Conservation (phyloP, 1,140 invertebrate species). For the Tyrophagus putrescentiae region DNA sequence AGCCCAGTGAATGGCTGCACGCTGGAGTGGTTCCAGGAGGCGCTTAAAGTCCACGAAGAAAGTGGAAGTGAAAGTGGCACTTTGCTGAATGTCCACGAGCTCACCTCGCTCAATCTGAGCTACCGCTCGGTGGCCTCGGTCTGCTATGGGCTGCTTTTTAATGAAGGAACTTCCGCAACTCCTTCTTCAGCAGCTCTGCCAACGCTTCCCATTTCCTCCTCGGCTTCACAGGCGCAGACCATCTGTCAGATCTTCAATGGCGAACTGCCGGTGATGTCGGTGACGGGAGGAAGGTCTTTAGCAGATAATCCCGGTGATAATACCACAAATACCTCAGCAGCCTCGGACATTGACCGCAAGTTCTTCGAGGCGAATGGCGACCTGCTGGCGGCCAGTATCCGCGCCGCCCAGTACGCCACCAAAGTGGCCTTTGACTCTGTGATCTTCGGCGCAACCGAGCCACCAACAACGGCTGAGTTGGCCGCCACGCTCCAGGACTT, state of each 20-base stretch:
- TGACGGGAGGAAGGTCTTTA: no score
- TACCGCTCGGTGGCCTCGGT: background rate
- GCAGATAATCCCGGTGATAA: no score
- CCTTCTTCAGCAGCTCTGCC: constrained; percentile 1
- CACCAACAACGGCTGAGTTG: constrained; percentile 32
- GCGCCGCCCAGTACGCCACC: constrained; percentile 34
- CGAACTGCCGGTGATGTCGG: background rate
- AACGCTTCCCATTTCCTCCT: background rate
- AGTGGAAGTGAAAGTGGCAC: background rate
- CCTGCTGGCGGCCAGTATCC: background rate
- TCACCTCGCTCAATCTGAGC: background rate
- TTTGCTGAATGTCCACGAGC: background rate
- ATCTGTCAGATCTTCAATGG: constrained; percentile 22
- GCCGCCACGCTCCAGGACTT: constrained; percentile 34
- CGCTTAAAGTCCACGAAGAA: background rate
- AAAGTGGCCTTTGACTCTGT: constrained; percentile 39
- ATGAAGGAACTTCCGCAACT: no score
- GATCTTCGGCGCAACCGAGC: constrained; percentile 33
- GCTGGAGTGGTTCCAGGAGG: background rate
- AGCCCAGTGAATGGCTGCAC: background rate
- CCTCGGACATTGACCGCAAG: background rate
- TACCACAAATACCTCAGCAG: no score
- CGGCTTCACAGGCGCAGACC: constrained; percentile 8
- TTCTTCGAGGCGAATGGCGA: constrained; percentile 5
- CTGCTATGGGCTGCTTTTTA: no score